Evolutionary conservation across 2,113 vertebrate species (phyloP).

Genomic region (Formicarius rufipectus): DNA sequence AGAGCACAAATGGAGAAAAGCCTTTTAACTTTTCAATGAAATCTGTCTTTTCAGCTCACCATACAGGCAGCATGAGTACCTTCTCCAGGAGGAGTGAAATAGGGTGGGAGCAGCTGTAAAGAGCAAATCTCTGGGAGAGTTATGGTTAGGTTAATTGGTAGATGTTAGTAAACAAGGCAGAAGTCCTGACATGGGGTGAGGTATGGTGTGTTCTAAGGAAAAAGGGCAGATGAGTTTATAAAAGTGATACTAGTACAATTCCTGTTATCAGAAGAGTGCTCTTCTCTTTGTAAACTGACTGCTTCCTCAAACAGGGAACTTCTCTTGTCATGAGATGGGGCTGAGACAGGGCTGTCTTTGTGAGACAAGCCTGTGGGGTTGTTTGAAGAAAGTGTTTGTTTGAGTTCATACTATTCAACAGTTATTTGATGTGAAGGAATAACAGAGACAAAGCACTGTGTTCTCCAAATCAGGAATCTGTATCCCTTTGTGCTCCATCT

Average conservation of each 20-base stretch:
- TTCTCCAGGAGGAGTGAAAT: background rate
- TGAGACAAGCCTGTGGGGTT: background rate
- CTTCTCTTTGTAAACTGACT: conserved; percentile 16
- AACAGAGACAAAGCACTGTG: background rate
- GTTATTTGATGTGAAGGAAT: background rate
- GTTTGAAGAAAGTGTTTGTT: background rate
- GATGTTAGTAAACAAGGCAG: background rate
- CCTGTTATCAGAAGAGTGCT: background rate
- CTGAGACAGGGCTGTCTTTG: background rate
- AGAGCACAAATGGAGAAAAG: background rate
- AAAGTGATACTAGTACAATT: background rate
- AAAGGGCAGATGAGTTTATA: background rate
- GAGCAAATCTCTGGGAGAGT: background rate
- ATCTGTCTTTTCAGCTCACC: background rate
- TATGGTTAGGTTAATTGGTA: background rate
- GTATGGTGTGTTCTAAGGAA: background rate
- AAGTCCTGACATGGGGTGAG: background rate
- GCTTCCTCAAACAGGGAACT: conserved; percentile 28
- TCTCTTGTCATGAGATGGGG: background rate
- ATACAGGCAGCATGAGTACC: background rate
- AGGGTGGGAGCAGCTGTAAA: background rate
- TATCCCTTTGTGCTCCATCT: background rate
- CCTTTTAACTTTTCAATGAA: background rate
- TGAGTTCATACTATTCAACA: background rate
- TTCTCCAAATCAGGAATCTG: background rate